These are phyloP conservation scores for Ophiothrix spiculata DNA, from an alignment of 35 echinoderm and acorn worm genomes.

Conservation along the genomic window DNA sequence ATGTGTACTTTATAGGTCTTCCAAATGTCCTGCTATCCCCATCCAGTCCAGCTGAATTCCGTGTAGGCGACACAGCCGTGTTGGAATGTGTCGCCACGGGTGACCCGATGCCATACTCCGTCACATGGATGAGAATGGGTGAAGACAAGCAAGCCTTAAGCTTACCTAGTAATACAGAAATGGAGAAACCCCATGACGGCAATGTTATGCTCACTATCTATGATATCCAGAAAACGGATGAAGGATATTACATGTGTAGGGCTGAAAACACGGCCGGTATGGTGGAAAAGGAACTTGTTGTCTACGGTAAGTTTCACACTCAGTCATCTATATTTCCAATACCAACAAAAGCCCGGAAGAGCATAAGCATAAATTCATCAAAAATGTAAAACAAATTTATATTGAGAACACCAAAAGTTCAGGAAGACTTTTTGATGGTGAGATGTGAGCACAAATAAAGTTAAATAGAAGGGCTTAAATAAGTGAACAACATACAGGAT, in stretches of 20 bases:
- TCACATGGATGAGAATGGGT: slow-evolving; percentile 90
- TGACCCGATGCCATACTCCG: slow-evolving; percentile 60
- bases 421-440: no score
- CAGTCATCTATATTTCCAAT: neutral
- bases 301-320: slow-evolving; percentile 57
- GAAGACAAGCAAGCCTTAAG: neutral
- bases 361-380: no score
- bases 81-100: slow-evolving; percentile 89
- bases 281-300: slow-evolving; percentile 58
- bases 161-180: neutral
- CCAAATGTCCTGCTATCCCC: slow-evolving; percentile 72
- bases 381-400: no score
- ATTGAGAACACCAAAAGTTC: no score
- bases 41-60: slow-evolving; percentile 45
- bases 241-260: slow-evolving; percentile 79
- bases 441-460: no score
- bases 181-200: slow-evolving; percentile 2
- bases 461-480: no score
- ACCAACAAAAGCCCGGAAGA: neutral
- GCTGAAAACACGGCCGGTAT: slow-evolving; percentile 72
- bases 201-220: slow-evolving; percentile 67
- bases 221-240: slow-evolving; percentile 44
- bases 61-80: slow-evolving; percentile 65
- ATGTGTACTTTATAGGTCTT: slow-evolving; percentile 58
- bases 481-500: no score